Evolutionary conservation across 2,888 invertebrate genomes (phyloP).

Genomic region (Entomobrya multifasciata): DNA sequence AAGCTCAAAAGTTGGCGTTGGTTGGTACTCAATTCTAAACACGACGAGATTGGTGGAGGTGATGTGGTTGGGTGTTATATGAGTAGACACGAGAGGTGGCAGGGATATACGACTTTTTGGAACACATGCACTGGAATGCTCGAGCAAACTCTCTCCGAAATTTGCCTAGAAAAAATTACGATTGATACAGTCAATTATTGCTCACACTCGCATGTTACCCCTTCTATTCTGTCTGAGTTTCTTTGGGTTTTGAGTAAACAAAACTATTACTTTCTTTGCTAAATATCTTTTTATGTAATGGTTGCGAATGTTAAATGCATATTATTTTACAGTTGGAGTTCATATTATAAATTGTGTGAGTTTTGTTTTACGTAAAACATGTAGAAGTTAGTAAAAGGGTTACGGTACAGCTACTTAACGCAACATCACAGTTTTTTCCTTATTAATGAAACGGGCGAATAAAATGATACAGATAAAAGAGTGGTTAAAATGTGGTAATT

Average conservation of each 20-base stretch:
- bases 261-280: background rate
- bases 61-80: constrained; percentile 67
- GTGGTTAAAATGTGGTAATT: no score
- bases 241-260: no score
- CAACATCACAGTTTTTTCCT: no score
- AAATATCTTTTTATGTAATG: constrained; percentile 34
- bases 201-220: background rate
- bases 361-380: no score
- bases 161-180: constrained; percentile 85
- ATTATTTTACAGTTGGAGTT: no score
- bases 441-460: no score
- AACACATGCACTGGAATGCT: constrained; percentile 84
- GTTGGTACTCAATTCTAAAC: constrained; percentile 61
- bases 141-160: constrained; percentile 88
- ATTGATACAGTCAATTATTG: background rate
- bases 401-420: no score
- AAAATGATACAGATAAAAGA: no score
- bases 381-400: no score
- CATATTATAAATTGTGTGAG: no score
- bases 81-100: constrained; percentile 79
- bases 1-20: constrained; percentile 69
- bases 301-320: constrained; percentile 60
- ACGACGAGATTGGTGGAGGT: constrained; percentile 72
- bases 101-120: constrained; percentile 73
- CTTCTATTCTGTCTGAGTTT: no score